A percentile compares a stretch with the other conserved stretches of the same genome.
Conservation (phyloP, 1,140 invertebrate genomes). For the Tyrophagus putrescentiae region DNA sequence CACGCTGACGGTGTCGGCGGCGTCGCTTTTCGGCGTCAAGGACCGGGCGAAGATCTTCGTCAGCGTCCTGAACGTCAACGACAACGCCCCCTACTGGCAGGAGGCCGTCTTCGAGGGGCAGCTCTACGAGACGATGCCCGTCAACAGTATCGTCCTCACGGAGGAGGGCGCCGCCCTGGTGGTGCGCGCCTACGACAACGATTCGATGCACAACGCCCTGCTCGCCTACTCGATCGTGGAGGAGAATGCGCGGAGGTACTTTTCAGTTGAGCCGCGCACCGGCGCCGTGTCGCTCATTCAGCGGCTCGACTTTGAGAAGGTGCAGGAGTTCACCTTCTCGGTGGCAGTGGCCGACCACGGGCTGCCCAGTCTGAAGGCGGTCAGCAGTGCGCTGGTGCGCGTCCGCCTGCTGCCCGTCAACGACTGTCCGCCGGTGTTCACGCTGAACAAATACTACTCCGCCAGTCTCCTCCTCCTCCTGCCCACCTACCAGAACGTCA, state of each 20-base stretch:
- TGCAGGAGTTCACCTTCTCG: slow-evolving; percentile 52
- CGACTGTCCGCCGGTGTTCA: slow-evolving; percentile 64
- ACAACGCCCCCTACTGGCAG: slow-evolving; percentile 64
- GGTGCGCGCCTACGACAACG: slow-evolving; percentile 56
- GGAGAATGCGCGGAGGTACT: slow-evolving; percentile 49
- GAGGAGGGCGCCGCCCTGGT: slow-evolving; percentile 49
- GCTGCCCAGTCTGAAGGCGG: slow-evolving; percentile 52
- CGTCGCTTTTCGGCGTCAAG: slow-evolving; percentile 56
- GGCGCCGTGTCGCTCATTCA: slow-evolving; percentile 34
- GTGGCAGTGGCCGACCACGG: slow-evolving; percentile 74
- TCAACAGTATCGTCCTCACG: slow-evolving; percentile 53
- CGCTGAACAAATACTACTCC: slow-evolving; percentile 50
- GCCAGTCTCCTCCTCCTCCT: slow-evolving; percentile 61
- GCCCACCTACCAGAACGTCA: slow-evolving; percentile 39
- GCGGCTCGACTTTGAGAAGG: slow-evolving; percentile 60
- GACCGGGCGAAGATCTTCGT: slow-evolving; percentile 32
- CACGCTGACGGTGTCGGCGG: slow-evolving; percentile 64
- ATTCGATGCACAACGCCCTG: slow-evolving; percentile 63
- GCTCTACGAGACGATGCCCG: slow-evolving; percentile 52
- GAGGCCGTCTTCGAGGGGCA: slow-evolving; percentile 49
- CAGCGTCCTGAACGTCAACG: slow-evolving; percentile 45
- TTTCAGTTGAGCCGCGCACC: slow-evolving; percentile 71
- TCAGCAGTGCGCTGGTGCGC: slow-evolving; percentile 31
- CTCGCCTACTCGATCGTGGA: slow-evolving; percentile 72
- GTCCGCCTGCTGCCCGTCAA: slow-evolving; percentile 70